These are phyloP conservation scores for Yponomeuta evonymella DNA, from an alignment of 2,888 invertebrate genomes.

Conservation along the genomic window DNA sequence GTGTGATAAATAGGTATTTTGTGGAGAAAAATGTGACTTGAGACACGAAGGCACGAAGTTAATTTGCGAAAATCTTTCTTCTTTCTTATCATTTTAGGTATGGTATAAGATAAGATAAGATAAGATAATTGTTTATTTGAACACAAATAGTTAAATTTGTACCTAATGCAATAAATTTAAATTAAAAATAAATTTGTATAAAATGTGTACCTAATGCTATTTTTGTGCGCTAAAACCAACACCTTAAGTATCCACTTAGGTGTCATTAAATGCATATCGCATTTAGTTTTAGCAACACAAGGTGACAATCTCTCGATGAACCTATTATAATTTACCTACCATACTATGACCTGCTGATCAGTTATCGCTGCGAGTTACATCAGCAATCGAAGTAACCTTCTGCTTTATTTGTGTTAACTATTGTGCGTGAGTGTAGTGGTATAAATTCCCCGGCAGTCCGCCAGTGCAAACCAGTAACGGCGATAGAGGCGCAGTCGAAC, in stretches of 20 bases:
- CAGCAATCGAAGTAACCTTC: neutral
- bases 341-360: neutral
- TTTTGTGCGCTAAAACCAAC: neutral
- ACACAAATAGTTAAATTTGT: too few species aligned
- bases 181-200: too few species aligned
- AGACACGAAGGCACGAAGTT: too few species aligned
- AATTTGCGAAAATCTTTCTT: too few species aligned
- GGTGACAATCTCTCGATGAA: neutral
- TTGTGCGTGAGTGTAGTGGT: neutral
- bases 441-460: neutral
- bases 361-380: neutral
- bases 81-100: too few species aligned
- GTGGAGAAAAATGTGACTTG: too few species aligned
- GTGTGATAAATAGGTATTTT: too few species aligned
- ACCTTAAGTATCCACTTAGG: neutral
- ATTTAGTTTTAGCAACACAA: neutral
- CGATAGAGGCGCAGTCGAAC: conserved; percentile 11
- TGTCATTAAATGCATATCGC: neutral
- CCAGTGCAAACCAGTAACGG: conserved; percentile 2
- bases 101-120: too few species aligned
- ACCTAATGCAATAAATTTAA: too few species aligned
- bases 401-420: neutral
- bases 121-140: too few species aligned
- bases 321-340: neutral
- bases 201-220: neutral